Percentiles rank a stretch among this genome's conserved stretches.
These are phyloP conservation scores for Megamerina dolium DNA, from an alignment of 2,888 invertebrate species.

Conservation along the genomic window DNA sequence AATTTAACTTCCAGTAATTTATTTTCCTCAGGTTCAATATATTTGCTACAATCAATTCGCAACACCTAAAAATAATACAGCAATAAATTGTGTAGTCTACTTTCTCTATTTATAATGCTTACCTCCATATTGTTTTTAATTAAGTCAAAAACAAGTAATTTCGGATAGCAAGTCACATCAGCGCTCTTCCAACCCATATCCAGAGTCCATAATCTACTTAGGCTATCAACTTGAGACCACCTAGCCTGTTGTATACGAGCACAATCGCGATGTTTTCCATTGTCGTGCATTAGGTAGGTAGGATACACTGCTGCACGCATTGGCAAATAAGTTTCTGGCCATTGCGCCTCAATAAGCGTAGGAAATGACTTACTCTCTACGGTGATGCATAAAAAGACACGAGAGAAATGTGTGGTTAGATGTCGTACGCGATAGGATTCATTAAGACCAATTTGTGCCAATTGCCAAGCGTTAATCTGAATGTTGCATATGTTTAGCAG, in stretches of 20 bases:
- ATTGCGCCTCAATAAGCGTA: conserved; percentile 39
- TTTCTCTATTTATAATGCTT: too few species aligned
- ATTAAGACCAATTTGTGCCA: conserved; percentile 35
- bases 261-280: conserved; percentile 29
- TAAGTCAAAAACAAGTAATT: conserved; percentile 40
- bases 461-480: conserved; percentile 32
- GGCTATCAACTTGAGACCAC: conserved; percentile 41
- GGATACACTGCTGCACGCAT: conserved; percentile 30
- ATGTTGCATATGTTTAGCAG: conserved; percentile 5
- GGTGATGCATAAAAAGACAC: conserved; percentile 39
- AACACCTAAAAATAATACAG: conserved; percentile 25
- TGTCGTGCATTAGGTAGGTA: conserved; percentile 28
- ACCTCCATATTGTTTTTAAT: conserved; percentile 38
- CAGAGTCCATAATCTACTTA: conserved; percentile 42
- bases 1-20: conserved; percentile 30
- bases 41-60: conserved; percentile 35
- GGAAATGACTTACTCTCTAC: conserved; percentile 30
- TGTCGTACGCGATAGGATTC: conserved; percentile 40
- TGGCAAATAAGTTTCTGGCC: conserved; percentile 38
- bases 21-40: conserved; percentile 25
- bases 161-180: conserved; percentile 9
- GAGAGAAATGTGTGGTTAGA: conserved; percentile 37
- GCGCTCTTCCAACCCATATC: conserved; percentile 32
- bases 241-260: conserved; percentile 37
- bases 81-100: background rate